phyloP scores from a whole-genome alignment of 1,140 invertebrate genomes.

The Heterodera schachtii region DNA sequence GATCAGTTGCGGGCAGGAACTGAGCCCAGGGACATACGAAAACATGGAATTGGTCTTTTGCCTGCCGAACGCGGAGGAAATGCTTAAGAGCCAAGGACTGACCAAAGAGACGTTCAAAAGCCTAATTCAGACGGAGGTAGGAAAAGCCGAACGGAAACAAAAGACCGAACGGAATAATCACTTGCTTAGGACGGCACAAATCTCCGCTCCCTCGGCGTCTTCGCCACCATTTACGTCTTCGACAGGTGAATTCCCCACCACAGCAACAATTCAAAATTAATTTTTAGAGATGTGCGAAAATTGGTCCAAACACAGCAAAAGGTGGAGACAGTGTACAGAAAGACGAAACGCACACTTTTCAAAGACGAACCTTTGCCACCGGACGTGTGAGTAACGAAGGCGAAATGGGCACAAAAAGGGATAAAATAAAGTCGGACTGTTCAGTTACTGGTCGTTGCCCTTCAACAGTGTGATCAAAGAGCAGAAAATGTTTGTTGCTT shows the following conservation, averaged over 20 bases:
- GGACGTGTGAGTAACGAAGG: constrained; percentile 26
- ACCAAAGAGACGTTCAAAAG: constrained; percentile 60
- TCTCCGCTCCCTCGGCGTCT: constrained; percentile 61
- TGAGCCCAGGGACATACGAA: constrained; percentile 60
- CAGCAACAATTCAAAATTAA: neutral
- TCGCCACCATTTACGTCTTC: constrained; percentile 64
- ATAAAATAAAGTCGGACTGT: constrained; percentile 18
- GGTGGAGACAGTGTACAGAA: constrained; percentile 61
- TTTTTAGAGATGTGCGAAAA: constrained; percentile 56
- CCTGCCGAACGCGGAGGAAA: constrained; percentile 62
- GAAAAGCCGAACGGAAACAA: neutral
- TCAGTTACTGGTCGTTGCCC: constrained; percentile 53
- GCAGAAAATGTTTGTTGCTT: constrained; percentile 58
- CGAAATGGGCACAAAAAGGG: neutral
- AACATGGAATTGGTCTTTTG: constrained; percentile 64
- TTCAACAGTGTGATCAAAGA: constrained; percentile 60
- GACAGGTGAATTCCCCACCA: constrained; percentile 32
- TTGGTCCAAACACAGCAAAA: constrained; percentile 60
- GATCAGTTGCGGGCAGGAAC: constrained; percentile 59
- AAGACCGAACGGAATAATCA: neutral
- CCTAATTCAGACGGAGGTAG: constrained; percentile 60
- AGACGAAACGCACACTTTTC: constrained; percentile 60
- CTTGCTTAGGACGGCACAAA: constrained; percentile 53
- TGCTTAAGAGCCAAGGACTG: constrained; percentile 58
- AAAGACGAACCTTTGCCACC: constrained; percentile 48